Percentiles rank a stretch among this genome's conserved stretches.
Conservation (phyloP, 2,888 invertebrate species). For the Megamerina dolium region DNA sequence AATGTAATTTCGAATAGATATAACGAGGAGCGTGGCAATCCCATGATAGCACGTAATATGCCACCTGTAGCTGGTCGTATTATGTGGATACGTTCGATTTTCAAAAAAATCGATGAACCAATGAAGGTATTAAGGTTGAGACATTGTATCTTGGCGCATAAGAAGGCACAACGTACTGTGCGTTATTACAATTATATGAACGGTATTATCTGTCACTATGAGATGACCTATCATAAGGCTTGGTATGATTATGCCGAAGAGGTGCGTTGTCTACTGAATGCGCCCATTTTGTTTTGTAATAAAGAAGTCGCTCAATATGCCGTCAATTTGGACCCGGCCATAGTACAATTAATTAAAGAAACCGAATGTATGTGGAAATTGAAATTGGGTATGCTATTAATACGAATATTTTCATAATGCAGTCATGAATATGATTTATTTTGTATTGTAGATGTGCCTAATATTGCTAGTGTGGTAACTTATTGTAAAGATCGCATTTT, state of each 20-base stretch:
- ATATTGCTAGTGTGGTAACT: slow-evolving; percentile 67
- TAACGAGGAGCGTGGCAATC: slow-evolving; percentile 69
- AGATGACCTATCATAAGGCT: slow-evolving; percentile 73
- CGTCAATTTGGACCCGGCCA: slow-evolving; percentile 68
- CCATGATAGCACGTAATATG: slow-evolving; percentile 66
- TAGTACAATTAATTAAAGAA: slow-evolving; percentile 69
- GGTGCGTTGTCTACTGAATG: slow-evolving; percentile 57
- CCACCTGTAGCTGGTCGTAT: slow-evolving; percentile 77
- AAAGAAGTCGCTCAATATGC: slow-evolving; percentile 61
- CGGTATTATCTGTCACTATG: slow-evolving; percentile 74
- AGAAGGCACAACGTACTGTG: slow-evolving; percentile 67
- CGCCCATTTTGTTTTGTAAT: slow-evolving; percentile 61
- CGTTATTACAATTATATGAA: slow-evolving; percentile 74
- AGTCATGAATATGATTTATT: slow-evolving; percentile 51
- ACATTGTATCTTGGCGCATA: slow-evolving; percentile 53
- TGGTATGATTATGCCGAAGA: slow-evolving; percentile 73
- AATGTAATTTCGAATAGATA: slow-evolving; percentile 51
- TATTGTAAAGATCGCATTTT: slow-evolving; percentile 67
- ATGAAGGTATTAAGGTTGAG: slow-evolving; percentile 54
- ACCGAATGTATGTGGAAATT: slow-evolving; percentile 76
- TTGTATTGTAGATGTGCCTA: slow-evolving; percentile 58
- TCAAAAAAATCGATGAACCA: slow-evolving; percentile 65
- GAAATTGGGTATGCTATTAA: slow-evolving; percentile 53
- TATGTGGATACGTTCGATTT: slow-evolving; percentile 76
- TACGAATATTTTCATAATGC: neutral